These are phyloP conservation scores for Oligia latruncula DNA, from an alignment of 2,888 invertebrate genomes.

Conservation along the genomic window DNA sequence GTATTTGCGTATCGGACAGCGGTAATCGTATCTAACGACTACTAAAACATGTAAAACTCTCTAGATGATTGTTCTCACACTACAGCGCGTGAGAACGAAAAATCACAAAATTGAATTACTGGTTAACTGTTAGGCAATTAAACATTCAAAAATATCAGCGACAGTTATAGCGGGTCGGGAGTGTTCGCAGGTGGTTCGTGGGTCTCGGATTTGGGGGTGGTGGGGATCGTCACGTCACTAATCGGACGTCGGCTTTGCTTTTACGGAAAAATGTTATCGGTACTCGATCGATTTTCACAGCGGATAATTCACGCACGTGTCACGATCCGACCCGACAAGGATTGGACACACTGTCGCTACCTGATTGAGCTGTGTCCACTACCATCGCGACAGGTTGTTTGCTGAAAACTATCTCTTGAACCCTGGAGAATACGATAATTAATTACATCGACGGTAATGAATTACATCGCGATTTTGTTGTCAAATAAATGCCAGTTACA, in stretches of 20 bases:
- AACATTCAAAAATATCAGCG: constrained; percentile 82
- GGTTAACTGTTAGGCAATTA: constrained; percentile 87
- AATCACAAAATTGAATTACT: constrained; percentile 82
- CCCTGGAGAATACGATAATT: constrained; percentile 43
- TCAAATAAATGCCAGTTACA: constrained; percentile 10
- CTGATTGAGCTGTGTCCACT: constrained; percentile 73
- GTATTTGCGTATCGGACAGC: constrained; percentile 83
- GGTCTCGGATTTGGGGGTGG: constrained; percentile 82
- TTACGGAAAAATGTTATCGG: constrained; percentile 82
- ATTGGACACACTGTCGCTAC: constrained; percentile 80
- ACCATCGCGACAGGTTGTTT: constrained; percentile 73
- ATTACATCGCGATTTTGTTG: constrained; percentile 49
- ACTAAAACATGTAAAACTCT: constrained; percentile 79
- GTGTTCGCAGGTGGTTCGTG: constrained; percentile 86
- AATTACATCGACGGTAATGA: constrained; percentile 49
- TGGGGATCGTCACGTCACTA: constrained; percentile 80
- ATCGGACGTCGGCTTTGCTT: constrained; percentile 85
- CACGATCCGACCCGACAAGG: constrained; percentile 70
- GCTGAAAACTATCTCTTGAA: constrained; percentile 64
- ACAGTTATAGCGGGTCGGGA: constrained; percentile 81
- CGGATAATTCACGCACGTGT: constrained; percentile 89
- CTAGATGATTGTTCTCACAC: constrained; percentile 84
- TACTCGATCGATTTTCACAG: constrained; percentile 88
- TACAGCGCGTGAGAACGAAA: constrained; percentile 84
- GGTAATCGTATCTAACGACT: constrained; percentile 77